Percentiles rank a stretch among this genome's conserved stretches.
phyloP scores from a whole-genome alignment of 2,888 invertebrate genomes.

The Neoaliturus tenellus region DNA sequence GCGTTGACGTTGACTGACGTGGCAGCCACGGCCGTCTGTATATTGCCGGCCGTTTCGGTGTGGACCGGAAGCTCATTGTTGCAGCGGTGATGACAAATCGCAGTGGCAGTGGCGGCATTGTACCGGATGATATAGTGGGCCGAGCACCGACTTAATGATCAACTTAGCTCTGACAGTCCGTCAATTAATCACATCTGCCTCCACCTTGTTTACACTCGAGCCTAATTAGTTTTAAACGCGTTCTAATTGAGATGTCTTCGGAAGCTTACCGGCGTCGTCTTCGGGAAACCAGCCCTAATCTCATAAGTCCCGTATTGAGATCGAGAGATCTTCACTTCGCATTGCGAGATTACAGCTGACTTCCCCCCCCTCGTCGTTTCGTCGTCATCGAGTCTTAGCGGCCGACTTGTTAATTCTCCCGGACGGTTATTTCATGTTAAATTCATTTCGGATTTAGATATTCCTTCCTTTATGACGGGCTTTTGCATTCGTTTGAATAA shows the following conservation, averaged over 20 bases:
- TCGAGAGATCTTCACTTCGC: conserved; percentile 10
- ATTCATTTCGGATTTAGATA: background rate
- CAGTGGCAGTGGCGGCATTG: conserved; percentile 52
- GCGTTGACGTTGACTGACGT: conserved; percentile 1
- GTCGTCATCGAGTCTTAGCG: background rate
- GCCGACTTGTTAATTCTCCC: background rate
- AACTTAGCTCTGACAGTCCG: conserved; percentile 68
- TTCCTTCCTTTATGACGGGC: background rate
- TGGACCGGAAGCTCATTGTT: conserved; percentile 39
- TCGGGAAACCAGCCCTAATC: conserved; percentile 2
- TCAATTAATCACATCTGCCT: conserved; percentile 66
- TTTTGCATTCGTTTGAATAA: background rate
- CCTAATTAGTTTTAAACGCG: conserved; percentile 52
- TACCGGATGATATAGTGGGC: conserved; percentile 55
- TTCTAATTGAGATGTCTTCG: conserved; percentile 47
- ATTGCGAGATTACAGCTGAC: conserved; percentile 25
- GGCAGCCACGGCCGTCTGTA: background rate
- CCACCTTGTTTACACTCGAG: conserved; percentile 44
- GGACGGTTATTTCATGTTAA: conserved; percentile 5
- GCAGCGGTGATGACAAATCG: conserved; percentile 55
- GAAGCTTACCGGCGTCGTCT: background rate
- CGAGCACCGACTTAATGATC: conserved; percentile 66
- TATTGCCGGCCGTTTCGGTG: background rate
- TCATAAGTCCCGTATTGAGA: background rate
- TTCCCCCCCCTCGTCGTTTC: background rate